phyloP scores from a whole-genome alignment of 2,113 vertebrate species.

The Eubucco bourcierii region DNA sequence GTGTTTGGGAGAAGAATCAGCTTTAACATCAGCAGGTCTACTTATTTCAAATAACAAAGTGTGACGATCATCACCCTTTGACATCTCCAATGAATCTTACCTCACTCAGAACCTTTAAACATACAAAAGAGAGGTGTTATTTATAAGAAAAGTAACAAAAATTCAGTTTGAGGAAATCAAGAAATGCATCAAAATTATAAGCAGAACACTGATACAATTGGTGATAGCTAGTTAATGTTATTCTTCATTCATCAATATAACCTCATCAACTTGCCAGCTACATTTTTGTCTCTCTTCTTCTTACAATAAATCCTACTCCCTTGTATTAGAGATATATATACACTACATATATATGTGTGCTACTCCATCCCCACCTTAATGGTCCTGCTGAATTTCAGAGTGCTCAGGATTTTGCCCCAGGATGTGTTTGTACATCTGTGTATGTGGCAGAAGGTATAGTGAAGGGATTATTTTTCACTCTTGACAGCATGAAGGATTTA shows the following conservation, averaged over 20 bases:
- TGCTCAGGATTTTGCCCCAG: slow-evolving; percentile 29
- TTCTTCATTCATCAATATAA: background rate
- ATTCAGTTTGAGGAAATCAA: background rate
- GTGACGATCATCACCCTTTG: background rate
- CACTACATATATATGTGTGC: background rate
- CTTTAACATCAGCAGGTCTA: background rate
- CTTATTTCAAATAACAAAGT: background rate
- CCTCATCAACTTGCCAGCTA: background rate
- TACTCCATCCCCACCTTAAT: background rate
- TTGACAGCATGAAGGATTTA: slow-evolving; percentile 30
- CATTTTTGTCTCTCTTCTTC: background rate
- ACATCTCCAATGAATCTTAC: background rate
- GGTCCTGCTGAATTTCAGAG: background rate
- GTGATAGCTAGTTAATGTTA: background rate
- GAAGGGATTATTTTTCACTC: slow-evolving; percentile 41
- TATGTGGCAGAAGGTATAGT: slow-evolving; percentile 29
- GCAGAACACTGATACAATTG: background rate
- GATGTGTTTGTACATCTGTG: slow-evolving; percentile 36
- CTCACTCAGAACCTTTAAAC: background rate
- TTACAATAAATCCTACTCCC: background rate
- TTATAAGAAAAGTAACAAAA: background rate
- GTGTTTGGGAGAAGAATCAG: background rate
- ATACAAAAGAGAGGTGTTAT: background rate
- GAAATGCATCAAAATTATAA: background rate
- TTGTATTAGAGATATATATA: background rate